Base-by-base conservation (phyloP, 2,797 vertebrate genomes). In the Potorous gilbertii region DNA sequence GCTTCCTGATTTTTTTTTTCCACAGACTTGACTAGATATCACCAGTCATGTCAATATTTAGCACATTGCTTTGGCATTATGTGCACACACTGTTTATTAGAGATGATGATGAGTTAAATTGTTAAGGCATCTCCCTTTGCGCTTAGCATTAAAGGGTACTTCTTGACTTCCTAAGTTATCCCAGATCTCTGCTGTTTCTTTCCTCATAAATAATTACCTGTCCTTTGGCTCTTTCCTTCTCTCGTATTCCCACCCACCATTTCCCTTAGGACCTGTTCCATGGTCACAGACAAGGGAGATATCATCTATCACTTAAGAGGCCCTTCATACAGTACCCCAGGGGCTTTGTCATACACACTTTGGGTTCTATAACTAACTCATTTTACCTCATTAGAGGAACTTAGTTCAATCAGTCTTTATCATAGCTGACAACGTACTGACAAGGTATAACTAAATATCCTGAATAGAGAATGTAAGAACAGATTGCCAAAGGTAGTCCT, bases 71-170 rank as follows among this genome's bases (percentile, higher is more conserved):
- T 91, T 95, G 34, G 14, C 59, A 54, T 28, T 91, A 12, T 34
- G 8, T 96, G 90, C 89, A 97, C 91, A 95, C 92, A 94, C 24
- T 89, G 93, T 59, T 93, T 92, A 66, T 13, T 2, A 0, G 46
- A 91, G 57, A 31, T 40, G 40, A 46, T 87, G 21, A 87, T 87
- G 54, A 89, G 54, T 97, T 81, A 97, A 55, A 55, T 94, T 94
- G 95, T 97, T 96, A 81, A 56, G 59, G 92, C 46, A 50, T 0
- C 81, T 92, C 54, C 94, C 46, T 94, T 18, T 90, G n/a, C 91
- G 31, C 6, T 95, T 29, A 91, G 14, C 2, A 74, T 93, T 92
- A 96, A 95, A 66, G 57, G 28, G 94, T 95, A 90, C 54, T 81
- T 46, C 10, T 46, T 81, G 18, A 81, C 24, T 8, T 46, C 31